phyloP scores from a whole-genome alignment of 35 echinoderm and acorn worm genomes.

The Heliocidaris tuberculata region DNA sequence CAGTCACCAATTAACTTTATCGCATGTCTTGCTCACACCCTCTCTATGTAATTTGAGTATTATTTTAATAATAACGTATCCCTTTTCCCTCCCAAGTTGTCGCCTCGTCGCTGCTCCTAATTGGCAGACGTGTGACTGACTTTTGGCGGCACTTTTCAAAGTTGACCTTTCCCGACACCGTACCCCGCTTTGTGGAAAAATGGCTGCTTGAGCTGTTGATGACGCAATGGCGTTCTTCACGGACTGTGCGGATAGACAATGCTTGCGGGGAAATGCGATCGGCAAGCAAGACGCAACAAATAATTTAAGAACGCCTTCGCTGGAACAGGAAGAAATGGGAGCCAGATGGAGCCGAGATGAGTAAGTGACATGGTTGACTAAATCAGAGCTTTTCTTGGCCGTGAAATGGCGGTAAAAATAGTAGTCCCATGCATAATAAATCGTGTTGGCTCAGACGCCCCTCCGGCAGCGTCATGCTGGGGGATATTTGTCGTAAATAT shows the following conservation, averaged over 20 bases:
- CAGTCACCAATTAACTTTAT: not conserved
- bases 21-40: not conserved
- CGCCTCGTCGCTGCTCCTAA: not conserved
- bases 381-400: conserved; percentile 44
- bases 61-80: not conserved
- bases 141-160: conserved; percentile 32
- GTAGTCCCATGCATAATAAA: conserved; percentile 45
- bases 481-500: conserved; percentile 1
- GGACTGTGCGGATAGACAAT: not conserved
- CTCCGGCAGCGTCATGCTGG: not conserved
- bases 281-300: conserved; percentile 16
- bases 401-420: conserved; percentile 47
- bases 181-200: not conserved
- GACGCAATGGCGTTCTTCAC: not conserved
- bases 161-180: conserved; percentile 29
- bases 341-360: conserved; percentile 43
- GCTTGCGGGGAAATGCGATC: not conserved
- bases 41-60: not conserved
- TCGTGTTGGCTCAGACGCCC: conserved; percentile 28
- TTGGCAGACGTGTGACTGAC: conserved; percentile 5
- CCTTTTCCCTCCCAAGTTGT: not conserved
- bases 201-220: not conserved
- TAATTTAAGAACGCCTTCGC: conserved; percentile 39
- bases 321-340: not conserved
- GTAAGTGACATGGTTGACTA: conserved; percentile 49